Base-by-base conservation (phyloP, 2,113 vertebrate genomes). In the Embiotoca jacksoni region DNA sequence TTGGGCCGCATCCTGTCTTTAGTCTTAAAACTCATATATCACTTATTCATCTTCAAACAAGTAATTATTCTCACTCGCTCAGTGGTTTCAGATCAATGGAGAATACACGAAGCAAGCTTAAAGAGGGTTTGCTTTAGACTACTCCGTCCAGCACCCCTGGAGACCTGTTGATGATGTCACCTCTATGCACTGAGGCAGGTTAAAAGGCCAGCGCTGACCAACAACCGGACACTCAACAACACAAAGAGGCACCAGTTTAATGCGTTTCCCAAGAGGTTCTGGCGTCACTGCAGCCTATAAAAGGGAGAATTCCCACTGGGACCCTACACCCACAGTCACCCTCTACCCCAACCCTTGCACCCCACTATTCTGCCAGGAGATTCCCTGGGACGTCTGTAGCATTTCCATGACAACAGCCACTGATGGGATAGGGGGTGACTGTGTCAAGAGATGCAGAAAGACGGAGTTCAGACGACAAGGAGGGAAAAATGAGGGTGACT, bases 201-300 rank as follows among this genome's bases (percentile, higher is more conserved):
- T 88, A 90, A 92, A 82, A 91, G 89, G 86, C 78, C 89, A 90
- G 47, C 8, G 7, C 82, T 89, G 89, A 92, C 84, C 91, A 82
- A 90, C 90, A 91, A 88, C 83, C 55, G 67, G 78, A 91, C 89
- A 89, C 90, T 90, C 73, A 35, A 68, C 66, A 88, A 73, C 86
- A 93, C 88, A 93, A 93, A 94, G 89, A 82, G 86, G 80, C 88
- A 90, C 91, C 64, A 62, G 88, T 95, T 94, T 94, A 94, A 94
- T 92, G 93, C 91, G 75, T 94, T 94, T 93, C 92, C 91, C 88
- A 93, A 93, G 90, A 88, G 88, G 81, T 78, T 76, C 88, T 92
- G 94, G 93, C 94, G 91, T 95, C 95, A 95, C 87, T 82, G 72
- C 65, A 49, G 81, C 89, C 90, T 90, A 92, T 94, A 93, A 94